phyloP scores from a whole-genome alignment of 2,888 invertebrate genomes.

The Rotaria socialis region DNA sequence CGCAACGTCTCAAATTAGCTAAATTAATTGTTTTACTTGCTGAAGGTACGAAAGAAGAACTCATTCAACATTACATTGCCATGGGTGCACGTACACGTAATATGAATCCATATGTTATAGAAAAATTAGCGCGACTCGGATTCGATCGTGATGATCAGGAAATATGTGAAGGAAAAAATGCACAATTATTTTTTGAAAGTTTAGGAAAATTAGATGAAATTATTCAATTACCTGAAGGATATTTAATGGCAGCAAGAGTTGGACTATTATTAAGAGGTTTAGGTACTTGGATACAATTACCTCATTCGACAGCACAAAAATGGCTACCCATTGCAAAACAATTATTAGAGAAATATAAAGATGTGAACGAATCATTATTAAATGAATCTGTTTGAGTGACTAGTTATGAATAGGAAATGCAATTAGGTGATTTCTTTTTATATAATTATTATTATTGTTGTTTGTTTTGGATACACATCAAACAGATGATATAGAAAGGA shows the following conservation, averaged over 20 bases:
- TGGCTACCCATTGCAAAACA: background rate
- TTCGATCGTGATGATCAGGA: slow-evolving; percentile 35
- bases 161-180: background rate
- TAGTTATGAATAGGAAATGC: no score
- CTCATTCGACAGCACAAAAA: slow-evolving; percentile 22
- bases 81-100: background rate
- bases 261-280: slow-evolving; percentile 13
- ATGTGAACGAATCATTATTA: background rate
- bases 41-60: slow-evolving; percentile 11
- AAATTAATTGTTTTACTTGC: slow-evolving; percentile 18
- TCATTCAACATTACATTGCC: background rate
- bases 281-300: slow-evolving; percentile 18
- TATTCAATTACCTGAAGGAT: background rate
- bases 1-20: slow-evolving; percentile 15
- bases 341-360: background rate
- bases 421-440: no score
- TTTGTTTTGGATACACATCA: no score
- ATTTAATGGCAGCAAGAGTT: slow-evolving; percentile 37
- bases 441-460: no score
- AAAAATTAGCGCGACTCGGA: slow-evolving; percentile 24
- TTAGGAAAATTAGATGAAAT: slow-evolving; percentile 5
- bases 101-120: slow-evolving; percentile 17
- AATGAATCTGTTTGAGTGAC: no score
- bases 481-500: no score
- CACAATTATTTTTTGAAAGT: slow-evolving; percentile 9